These are phyloP conservation scores for Oncopodura yosiiana DNA, from an alignment of 1,140 invertebrate species.

Conservation along the genomic window DNA sequence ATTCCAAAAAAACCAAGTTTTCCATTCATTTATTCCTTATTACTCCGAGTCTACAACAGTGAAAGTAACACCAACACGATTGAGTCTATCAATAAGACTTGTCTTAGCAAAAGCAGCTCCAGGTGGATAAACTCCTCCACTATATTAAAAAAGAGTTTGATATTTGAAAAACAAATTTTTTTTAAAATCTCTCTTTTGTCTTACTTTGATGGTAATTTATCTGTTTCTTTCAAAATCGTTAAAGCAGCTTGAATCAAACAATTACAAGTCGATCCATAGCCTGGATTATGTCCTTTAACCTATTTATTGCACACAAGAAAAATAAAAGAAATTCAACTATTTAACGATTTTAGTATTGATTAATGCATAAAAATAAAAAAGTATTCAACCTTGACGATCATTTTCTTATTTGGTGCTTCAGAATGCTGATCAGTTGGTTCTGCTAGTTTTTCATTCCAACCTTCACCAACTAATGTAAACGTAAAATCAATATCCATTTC, in stretches of 20 bases:
- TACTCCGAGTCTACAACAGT: too few species aligned
- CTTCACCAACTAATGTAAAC: constrained; percentile 60
- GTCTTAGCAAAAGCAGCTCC: constrained; percentile 54
- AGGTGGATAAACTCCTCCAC: constrained; percentile 51
- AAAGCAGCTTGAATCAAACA: constrained; percentile 59
- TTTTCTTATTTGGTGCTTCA: constrained; percentile 52
- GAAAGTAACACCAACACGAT: constrained; percentile 51
- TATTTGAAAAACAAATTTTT: too few species aligned
- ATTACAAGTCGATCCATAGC: constrained; percentile 71
- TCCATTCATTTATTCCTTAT: too few species aligned
- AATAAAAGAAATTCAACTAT: neutral
- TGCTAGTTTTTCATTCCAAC: constrained; percentile 59
- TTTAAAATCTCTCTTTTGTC: too few species aligned
- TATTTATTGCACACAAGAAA: constrained; percentile 6
- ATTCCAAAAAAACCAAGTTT: too few species aligned
- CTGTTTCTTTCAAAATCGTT: constrained; percentile 61
- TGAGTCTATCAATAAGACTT: constrained; percentile 46
- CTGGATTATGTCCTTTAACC: constrained; percentile 58
- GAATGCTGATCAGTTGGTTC: constrained; percentile 52
- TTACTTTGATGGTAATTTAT: constrained; percentile 63
- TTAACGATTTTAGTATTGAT: neutral
- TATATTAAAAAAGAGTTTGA: too few species aligned
- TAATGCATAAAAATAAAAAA: neutral
- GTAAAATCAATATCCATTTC: constrained; percentile 53
- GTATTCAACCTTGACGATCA: constrained; percentile 50